Conservation (phyloP, 2,113 vertebrate species). For the Nymphicus hollandicus region DNA sequence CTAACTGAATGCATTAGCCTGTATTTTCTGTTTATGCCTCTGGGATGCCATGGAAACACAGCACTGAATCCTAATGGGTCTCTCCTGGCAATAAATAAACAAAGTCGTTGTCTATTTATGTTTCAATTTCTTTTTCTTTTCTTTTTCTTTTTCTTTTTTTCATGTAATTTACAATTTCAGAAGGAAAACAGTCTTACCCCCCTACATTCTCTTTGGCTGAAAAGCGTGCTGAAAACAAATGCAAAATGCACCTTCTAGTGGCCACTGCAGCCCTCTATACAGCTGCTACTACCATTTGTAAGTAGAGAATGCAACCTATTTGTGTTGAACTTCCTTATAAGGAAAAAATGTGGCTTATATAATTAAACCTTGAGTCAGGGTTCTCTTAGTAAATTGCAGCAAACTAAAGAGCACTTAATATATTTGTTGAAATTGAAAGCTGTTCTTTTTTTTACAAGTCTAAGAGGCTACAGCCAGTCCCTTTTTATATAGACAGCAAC, state of each 20-base stretch:
- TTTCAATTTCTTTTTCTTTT: constrained; percentile 55
- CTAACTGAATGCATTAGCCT: constrained; percentile 77
- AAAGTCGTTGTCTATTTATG: constrained; percentile 75
- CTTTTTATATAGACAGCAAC: constrained; percentile 40
- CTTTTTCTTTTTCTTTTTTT: constrained; percentile 7
- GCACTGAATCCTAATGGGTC: constrained; percentile 70
- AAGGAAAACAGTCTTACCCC: constrained; percentile 59
- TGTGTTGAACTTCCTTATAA: constrained; percentile 4
- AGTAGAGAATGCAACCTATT: not conserved
- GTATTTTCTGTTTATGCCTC: constrained; percentile 79
- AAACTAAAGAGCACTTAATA: constrained; percentile 66
- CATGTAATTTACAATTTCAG: constrained; percentile 71
- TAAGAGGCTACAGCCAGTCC: constrained; percentile 39
- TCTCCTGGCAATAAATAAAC: constrained; percentile 78
- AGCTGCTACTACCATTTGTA: not conserved
- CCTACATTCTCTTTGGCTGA: not conserved
- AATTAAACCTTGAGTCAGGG: constrained; percentile 63
- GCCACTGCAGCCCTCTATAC: not conserved
- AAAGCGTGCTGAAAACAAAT: constrained; percentile 44
- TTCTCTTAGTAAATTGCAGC: constrained; percentile 62
- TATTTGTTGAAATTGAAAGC: constrained; percentile 62
- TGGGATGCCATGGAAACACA: constrained; percentile 78
- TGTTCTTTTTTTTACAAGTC: not conserved
- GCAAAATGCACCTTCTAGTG: constrained; percentile 68
- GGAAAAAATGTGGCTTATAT: constrained; percentile 34